Evolutionary conservation across 2,888 invertebrate genomes (phyloP).

Genomic region (Ectemnius cavifrons): DNA sequence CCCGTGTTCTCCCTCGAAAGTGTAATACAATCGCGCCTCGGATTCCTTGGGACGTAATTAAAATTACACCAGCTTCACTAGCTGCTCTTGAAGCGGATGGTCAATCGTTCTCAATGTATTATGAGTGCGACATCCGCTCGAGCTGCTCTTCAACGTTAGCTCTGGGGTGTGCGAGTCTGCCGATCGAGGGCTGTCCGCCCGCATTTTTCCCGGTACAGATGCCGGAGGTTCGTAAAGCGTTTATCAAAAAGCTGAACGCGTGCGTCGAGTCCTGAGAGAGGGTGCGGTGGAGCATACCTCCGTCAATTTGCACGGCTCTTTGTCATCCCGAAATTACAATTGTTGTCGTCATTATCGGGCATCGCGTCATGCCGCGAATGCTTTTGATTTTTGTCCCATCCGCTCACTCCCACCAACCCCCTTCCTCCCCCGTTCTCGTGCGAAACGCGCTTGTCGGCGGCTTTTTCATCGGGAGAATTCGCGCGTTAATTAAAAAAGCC

Average conservation of each 20-base stretch:
- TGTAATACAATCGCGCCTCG: conserved; percentile 46
- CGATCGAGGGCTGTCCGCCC: background rate
- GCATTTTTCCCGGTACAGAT: conserved; percentile 6
- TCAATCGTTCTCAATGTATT: conserved; percentile 27
- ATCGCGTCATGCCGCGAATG: conserved; percentile 72
- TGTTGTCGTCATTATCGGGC: conserved; percentile 76
- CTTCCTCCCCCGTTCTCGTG: background rate
- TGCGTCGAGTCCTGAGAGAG: conserved; percentile 34
- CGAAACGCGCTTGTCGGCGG: background rate
- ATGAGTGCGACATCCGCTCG: no score
- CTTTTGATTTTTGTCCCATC: conserved; percentile 68
- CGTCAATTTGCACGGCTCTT: conserved; percentile 66
- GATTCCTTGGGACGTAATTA: conserved; percentile 43
- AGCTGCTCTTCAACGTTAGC: no score
- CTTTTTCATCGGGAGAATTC: background rate
- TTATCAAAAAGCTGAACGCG: conserved; percentile 45
- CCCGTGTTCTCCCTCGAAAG: background rate
- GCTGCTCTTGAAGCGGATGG: conserved; percentile 17
- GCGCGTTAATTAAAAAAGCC: conserved; percentile 10
- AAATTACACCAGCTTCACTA: conserved; percentile 29
- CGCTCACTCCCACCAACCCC: background rate
- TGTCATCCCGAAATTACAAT: conserved; percentile 75
- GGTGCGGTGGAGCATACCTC: conserved; percentile 64
- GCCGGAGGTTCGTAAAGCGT: conserved; percentile 47
- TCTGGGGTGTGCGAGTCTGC: background rate